Conservation (phyloP, 2,113 vertebrate genomes). For the Corydoras maculifer region DNA sequence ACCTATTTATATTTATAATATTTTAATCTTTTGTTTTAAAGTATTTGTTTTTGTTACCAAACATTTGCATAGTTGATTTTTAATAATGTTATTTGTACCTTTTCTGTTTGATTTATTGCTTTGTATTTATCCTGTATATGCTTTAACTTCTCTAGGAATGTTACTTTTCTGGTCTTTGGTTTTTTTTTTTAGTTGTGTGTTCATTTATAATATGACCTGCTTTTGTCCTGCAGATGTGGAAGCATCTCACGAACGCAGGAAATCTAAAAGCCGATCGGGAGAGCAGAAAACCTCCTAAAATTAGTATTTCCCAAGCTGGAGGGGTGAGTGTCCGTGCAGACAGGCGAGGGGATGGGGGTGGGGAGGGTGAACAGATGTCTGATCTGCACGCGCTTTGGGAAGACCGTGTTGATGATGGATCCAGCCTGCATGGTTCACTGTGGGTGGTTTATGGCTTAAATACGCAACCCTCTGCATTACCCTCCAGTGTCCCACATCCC, state of each 20-base stretch:
- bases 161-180: not conserved
- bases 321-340: slow-evolving; percentile 61
- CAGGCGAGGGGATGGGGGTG: not conserved
- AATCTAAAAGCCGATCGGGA: slow-evolving; percentile 95
- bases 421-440: slow-evolving; percentile 50
- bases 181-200: slow-evolving; percentile 22
- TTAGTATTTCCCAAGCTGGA: slow-evolving; percentile 77
- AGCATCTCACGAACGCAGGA: slow-evolving; percentile 86
- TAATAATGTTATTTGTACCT: no score
- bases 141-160: no score
- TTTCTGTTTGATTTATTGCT: no score
- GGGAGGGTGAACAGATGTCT: slow-evolving; percentile 49
- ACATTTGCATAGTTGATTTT: no score
- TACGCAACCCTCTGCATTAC: not conserved
- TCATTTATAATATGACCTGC: slow-evolving; percentile 76
- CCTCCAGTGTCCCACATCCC: not conserved
- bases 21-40: no score
- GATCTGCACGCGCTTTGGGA: slow-evolving; percentile 48
- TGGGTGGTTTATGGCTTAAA: not conserved
- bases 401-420: slow-evolving; percentile 37
- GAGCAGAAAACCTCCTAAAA: slow-evolving; percentile 91
- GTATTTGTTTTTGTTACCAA: no score
- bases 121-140: no score
- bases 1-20: no score
- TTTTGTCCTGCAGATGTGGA: slow-evolving; percentile 99